phyloP scores from a whole-genome alignment of 2,888 invertebrate species.

The Koerneria pararmatus region DNA sequence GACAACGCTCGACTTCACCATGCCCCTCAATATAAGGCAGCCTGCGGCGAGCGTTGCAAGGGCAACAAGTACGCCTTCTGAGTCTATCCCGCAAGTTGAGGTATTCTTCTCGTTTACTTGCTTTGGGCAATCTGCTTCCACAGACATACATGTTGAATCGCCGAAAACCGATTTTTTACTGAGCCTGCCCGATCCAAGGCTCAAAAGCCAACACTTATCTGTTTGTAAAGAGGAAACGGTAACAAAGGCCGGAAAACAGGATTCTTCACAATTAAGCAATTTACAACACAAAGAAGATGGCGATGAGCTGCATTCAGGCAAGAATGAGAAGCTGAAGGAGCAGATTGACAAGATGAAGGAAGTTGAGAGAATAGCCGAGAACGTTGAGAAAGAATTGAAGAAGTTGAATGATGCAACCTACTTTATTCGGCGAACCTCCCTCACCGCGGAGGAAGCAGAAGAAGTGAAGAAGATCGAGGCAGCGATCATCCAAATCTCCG shows the following conservation, averaged over 20 bases:
- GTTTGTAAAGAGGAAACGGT: no score
- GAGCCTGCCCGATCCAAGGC: no score
- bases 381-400: constrained; percentile 30
- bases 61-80: no score
- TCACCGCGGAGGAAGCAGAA: constrained; percentile 23
- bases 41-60: background rate
- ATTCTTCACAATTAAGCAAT: no score
- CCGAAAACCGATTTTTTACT: no score
- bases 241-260: no score
- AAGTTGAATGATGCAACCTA: constrained; percentile 26
- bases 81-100: no score
- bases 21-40: constrained; percentile 28
- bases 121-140: no score
- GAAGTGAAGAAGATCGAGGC: constrained; percentile 42
- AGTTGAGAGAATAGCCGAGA: constrained; percentile 30
- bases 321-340: constrained; percentile 2
- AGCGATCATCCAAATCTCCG: constrained; percentile 47
- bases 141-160: no score
- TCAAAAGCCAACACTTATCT: no score
- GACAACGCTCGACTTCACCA: constrained; percentile 34
- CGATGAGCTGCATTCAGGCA: no score
- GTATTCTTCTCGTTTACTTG: no score
- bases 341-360: constrained; percentile 29
- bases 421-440: constrained; percentile 1
- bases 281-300: constrained; percentile 8